Base-by-base conservation (phyloP, 2,113 vertebrate species). In the Agelaius tricolor region DNA sequence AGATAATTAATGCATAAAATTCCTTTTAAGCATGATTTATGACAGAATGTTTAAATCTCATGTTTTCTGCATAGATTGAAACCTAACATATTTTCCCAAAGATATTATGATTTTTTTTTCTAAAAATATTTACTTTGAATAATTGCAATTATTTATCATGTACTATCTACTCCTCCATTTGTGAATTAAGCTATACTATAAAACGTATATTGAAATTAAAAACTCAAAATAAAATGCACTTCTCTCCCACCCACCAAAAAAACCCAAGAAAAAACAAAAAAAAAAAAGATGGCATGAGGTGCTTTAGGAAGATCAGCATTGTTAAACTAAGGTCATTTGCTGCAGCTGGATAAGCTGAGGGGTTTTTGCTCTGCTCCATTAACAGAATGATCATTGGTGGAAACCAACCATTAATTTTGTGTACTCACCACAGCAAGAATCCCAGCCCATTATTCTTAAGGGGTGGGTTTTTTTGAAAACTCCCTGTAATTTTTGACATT, bases 321-420 rank as follows among this genome's bases (percentile, higher is more conserved):
- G 30, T 44, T 44, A 33, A 76, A 44, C 51, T 35, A 28, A 94
- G 44, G 82, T 85, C 17, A 87, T 95, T 91, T 79, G 91, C 93
- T 96, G 44, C 82, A 86, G 84, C 67, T 95, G 62, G 93, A 72
- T 65, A 61, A 83, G 69, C 43, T 66, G 37, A 83, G 30, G 16
- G 10, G 44, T 69, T 72, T 71, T 58, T n/a, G 11, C 84, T 91
- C 91, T 92, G 88, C 91, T 96, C 96, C 95, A 96, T 96, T 97
- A 94, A 91, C 73, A 65, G 59, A 65, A 84, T 84, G 97, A 97
- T 98, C 97, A 97, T 83, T 94, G 80, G 57, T 77, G 87, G 82
- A 94, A 97, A 96, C 86, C 82, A 96, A 52, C 93, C 72, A 96
- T 94, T 93, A 61, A 57, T 91, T 71, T 39, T 2, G 4, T 65